Conservation (phyloP, 2,888 invertebrate species). For the Drosophila algonquin region DNA sequence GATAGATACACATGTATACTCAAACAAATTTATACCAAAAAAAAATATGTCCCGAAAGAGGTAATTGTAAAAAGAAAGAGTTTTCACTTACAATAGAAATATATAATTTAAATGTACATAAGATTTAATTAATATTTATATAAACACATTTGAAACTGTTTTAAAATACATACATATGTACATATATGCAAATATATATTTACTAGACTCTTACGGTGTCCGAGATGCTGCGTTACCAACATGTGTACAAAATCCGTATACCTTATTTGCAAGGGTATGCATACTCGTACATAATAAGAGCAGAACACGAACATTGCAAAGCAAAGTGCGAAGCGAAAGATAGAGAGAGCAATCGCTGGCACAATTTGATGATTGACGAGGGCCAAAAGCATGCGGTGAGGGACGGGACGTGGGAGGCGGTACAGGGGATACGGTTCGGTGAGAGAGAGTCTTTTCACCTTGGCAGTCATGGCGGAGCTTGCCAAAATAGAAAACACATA, state of each 20-base stretch:
- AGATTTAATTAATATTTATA: too few relatives aligned
- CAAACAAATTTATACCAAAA: too few relatives aligned
- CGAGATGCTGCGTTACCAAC: not conserved
- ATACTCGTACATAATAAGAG: not conserved
- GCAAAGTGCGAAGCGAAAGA: not conserved
- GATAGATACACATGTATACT: not conserved
- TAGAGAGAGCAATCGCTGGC: conserved; percentile 36
- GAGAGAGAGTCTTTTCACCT: conserved; percentile 47
- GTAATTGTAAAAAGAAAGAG: too few relatives aligned
- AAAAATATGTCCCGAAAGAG: too few relatives aligned
- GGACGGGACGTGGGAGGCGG: not conserved
- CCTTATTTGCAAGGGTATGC: not conserved
- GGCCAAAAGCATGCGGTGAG: conserved; percentile 14
- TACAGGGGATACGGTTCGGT: conserved; percentile 18
- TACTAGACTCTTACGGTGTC: not conserved
- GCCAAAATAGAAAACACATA: conserved; percentile 76
- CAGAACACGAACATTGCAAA: not conserved
- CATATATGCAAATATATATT: too few relatives aligned
- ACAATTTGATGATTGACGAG: conserved; percentile 46
- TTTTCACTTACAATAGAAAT: too few relatives aligned
- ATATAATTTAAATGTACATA: too few relatives aligned
- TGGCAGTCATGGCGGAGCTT: conserved; percentile 64
- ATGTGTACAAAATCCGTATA: not conserved
- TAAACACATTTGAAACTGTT: too few relatives aligned
- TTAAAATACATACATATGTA: too few relatives aligned